phyloP scores from a whole-genome alignment of 2,888 invertebrate species.

The Agonum fuliginosum region DNA sequence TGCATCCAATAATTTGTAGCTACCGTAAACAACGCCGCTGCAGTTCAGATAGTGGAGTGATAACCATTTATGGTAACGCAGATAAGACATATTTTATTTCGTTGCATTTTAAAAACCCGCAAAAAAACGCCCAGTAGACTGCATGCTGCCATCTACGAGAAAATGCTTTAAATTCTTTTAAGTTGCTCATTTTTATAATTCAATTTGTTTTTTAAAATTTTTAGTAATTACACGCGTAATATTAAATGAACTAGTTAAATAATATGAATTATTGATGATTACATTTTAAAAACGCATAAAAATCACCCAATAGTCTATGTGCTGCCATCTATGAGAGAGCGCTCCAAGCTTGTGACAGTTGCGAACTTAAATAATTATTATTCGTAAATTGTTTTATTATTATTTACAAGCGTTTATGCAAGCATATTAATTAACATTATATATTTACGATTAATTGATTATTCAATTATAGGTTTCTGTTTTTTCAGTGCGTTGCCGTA shows the following conservation, averaged over 20 bases:
- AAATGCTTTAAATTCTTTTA: background rate
- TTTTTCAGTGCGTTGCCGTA: slow-evolving; percentile 37
- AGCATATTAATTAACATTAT: background rate
- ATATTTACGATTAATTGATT: background rate
- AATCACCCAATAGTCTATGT: too few species aligned
- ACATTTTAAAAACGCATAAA: too few species aligned
- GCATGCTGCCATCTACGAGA: background rate
- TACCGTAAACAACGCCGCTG: slow-evolving; percentile 50
- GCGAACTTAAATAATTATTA: too few species aligned
- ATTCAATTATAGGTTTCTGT: slow-evolving; percentile 8
- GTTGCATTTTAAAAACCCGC: background rate
- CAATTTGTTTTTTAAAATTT: too few species aligned
- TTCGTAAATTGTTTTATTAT: too few species aligned
- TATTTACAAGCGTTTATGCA: too few species aligned
- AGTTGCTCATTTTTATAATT: too few species aligned
- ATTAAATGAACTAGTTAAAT: too few species aligned
- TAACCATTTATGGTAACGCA: slow-evolving; percentile 57
- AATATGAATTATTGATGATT: too few species aligned
- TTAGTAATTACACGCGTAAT: too few species aligned
- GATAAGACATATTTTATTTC: slow-evolving; percentile 57
- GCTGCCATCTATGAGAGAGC: slow-evolving; percentile 34
- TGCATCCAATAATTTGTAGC: slow-evolving; percentile 60
- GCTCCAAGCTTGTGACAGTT: background rate
- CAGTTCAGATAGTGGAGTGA: slow-evolving; percentile 54
- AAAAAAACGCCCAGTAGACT: slow-evolving; percentile 2